These are phyloP conservation scores for Agrochola lota DNA, from an alignment of 2,888 invertebrate species.

Conservation along the genomic window DNA sequence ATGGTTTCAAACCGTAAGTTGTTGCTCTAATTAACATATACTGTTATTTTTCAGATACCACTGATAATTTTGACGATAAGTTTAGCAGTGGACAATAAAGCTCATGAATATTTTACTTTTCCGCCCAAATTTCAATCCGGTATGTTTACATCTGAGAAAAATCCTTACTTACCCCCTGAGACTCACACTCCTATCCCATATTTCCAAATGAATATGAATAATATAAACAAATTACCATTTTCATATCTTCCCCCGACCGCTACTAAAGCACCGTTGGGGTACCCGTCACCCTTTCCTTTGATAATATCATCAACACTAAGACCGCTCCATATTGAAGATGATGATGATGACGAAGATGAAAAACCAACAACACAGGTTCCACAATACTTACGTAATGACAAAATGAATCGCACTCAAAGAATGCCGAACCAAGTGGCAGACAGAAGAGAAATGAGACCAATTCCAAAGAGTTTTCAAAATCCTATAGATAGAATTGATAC, in stretches of 20 bases:
- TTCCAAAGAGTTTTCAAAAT: conserved; percentile 74
- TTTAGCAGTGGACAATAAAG: conserved; percentile 71
- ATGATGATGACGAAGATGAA: conserved; percentile 73
- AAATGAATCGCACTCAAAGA: conserved; percentile 74
- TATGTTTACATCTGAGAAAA: conserved; percentile 79
- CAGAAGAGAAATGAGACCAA: conserved; percentile 75
- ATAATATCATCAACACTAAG: conserved; percentile 78
- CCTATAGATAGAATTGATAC: conserved; percentile 82
- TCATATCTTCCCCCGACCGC: conserved; percentile 82
- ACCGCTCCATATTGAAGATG: conserved; percentile 76
- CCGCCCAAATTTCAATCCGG: conserved; percentile 81
- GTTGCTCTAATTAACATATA: conserved; percentile 32
- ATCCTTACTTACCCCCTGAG: conserved; percentile 84
- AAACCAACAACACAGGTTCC: conserved; percentile 64
- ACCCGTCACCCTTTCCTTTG: conserved; percentile 80
- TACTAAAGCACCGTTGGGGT: conserved; percentile 79
- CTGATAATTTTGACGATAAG: conserved; percentile 75
- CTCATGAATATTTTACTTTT: conserved; percentile 82
- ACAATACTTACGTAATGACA: conserved; percentile 61
- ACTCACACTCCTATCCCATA: conserved; percentile 82
- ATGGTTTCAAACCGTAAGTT: conserved; percentile 73
- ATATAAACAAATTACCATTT: conserved; percentile 80
- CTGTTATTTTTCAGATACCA: conserved; percentile 82
- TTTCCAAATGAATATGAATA: conserved; percentile 81
- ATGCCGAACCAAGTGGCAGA: conserved; percentile 64